Conservation (phyloP, 1,140 invertebrate species). For the Psix sp. region DNA sequence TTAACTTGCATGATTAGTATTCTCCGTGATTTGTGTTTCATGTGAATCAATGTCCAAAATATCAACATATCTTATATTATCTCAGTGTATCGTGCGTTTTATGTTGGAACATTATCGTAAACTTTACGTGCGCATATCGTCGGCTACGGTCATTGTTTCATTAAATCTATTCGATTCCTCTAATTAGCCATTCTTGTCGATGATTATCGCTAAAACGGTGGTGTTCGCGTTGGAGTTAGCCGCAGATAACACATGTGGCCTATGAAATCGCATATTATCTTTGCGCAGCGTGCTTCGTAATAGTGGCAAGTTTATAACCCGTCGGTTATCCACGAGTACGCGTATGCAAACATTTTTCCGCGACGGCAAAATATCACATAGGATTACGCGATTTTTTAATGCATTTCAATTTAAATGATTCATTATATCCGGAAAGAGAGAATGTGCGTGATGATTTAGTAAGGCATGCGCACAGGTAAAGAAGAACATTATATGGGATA, state of each 20-base stretch:
- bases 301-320: slow-evolving; percentile 62
- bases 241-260: slow-evolving; percentile 57
- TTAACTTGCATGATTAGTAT: too few species aligned
- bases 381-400: slow-evolving; percentile 55
- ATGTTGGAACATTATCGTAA: too few species aligned
- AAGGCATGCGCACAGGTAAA: neutral
- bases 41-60: too few species aligned
- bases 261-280: slow-evolving; percentile 72
- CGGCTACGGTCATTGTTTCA: slow-evolving; percentile 3
- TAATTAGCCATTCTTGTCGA: slow-evolving; percentile 37
- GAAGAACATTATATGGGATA: too few species aligned
- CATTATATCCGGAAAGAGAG: slow-evolving; percentile 41
- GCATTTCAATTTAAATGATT: slow-evolving; percentile 55
- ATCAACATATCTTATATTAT: too few species aligned
- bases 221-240: slow-evolving; percentile 29
- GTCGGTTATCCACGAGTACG: slow-evolving; percentile 30
- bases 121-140: too few species aligned
- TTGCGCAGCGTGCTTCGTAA: slow-evolving; percentile 38
- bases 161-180: neutral
- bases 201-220: slow-evolving; percentile 23
- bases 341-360: slow-evolving; percentile 27
- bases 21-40: too few species aligned
- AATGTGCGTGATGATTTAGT: slow-evolving; percentile 28
- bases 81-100: too few species aligned
- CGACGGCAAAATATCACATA: slow-evolving; percentile 46